Conservation (phyloP, 2,888 invertebrate species). For the Dicycla oo region DNA sequence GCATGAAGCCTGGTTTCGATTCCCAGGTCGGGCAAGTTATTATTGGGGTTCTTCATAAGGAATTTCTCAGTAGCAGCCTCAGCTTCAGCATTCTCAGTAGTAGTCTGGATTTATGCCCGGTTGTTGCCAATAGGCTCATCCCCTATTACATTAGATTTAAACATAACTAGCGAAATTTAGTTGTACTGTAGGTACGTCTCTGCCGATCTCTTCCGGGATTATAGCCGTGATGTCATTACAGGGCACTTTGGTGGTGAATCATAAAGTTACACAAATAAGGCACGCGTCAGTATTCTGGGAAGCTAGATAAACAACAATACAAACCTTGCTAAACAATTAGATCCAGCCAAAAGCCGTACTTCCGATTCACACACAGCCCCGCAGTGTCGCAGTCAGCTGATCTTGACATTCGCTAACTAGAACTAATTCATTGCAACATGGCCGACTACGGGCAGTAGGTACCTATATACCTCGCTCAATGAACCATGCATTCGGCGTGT, state of each 20-base stretch:
- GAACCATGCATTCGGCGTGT: constrained; percentile 66
- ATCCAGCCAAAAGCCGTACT: constrained; percentile 40
- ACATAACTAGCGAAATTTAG: too few relatives aligned
- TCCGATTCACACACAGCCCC: constrained; percentile 50
- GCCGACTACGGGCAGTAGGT: constrained; percentile 13
- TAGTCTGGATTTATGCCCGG: too few relatives aligned
- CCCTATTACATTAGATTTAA: too few relatives aligned
- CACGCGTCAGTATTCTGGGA: constrained; percentile 16
- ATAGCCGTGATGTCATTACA: too few relatives aligned
- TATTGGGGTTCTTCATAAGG: too few relatives aligned
- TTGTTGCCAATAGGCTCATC: too few relatives aligned
- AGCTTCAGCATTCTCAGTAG: too few relatives aligned
- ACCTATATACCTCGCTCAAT: constrained; percentile 64
- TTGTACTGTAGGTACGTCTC: too few relatives aligned
- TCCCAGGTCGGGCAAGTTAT: too few relatives aligned
- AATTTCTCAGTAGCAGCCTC: too few relatives aligned
- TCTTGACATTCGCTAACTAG: constrained; percentile 74
- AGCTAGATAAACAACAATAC: constrained; percentile 31
- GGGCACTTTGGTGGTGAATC: neutral
- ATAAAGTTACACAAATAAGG: neutral
- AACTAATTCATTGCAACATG: constrained; percentile 74
- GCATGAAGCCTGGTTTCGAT: too few relatives aligned
- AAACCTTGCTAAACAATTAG: constrained; percentile 51
- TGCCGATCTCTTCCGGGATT: too few relatives aligned
- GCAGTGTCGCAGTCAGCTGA: constrained; percentile 58